phyloP scores from a whole-genome alignment of 1,140 invertebrate genomes.

The Pogonomyrmex barbatus region DNA sequence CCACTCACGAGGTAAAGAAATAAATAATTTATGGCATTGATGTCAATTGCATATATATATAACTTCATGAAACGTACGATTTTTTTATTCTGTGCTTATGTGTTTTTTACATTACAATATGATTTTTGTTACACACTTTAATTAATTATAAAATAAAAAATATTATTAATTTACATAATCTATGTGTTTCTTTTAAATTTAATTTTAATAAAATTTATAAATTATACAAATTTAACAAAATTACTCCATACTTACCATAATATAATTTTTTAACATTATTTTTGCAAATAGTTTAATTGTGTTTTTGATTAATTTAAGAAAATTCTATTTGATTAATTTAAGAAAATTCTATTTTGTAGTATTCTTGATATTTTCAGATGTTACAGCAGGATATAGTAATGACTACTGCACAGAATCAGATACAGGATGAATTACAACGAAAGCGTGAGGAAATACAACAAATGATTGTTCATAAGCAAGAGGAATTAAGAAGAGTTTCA shows the following conservation, averaged over 20 bases:
- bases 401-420: conserved; percentile 88
- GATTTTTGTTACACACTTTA: background rate
- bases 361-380: conserved; percentile 71
- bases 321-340: background rate
- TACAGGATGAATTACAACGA: conserved; percentile 91
- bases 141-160: background rate
- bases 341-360: background rate
- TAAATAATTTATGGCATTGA: background rate
- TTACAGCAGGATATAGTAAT: conserved; percentile 87
- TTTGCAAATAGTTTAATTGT: background rate
- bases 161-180: conserved; percentile 29
- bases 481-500: conserved; percentile 93
- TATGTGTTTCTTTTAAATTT: conserved; percentile 17
- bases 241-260: background rate
- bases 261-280: background rate
- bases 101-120: background rate
- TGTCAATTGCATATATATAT: background rate
- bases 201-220: conserved; percentile 2
- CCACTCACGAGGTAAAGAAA: conserved; percentile 75
- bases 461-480: conserved; percentile 94
- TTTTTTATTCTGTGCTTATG: background rate
- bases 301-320: background rate
- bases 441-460: conserved; percentile 95
- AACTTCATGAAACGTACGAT: background rate
- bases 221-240: too few species aligned